Percentiles rank a stretch among this genome's conserved stretches.
Conservation (phyloP, 2,113 vertebrate genomes). For the Megaceryle maxima region DNA sequence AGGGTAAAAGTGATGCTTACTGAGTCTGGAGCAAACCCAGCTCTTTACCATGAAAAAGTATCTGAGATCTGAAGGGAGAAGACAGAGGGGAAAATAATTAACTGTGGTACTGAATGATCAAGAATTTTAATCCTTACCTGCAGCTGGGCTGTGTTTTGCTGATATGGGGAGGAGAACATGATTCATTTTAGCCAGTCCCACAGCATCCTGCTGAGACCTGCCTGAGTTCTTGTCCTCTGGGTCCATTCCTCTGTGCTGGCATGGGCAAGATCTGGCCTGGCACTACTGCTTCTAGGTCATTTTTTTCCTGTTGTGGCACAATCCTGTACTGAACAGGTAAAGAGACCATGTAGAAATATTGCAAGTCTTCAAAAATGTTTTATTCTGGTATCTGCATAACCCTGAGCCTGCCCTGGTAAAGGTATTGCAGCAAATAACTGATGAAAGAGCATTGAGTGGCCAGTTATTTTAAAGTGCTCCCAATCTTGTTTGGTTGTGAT, state of each 20-base stretch:
- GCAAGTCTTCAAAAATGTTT: background rate
- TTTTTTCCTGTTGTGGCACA: background rate
- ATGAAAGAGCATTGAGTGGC: constrained; percentile 46
- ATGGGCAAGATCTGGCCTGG: background rate
- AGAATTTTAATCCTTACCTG: constrained; percentile 19
- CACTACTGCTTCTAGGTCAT: fast-evolving
- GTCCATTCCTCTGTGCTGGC: background rate
- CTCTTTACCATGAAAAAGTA: background rate
- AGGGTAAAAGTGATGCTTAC: background rate
- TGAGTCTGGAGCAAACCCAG: background rate
- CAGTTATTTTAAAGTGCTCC: constrained; percentile 66
- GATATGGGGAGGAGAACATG: background rate
- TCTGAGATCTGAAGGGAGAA: background rate
- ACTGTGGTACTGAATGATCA: background rate
- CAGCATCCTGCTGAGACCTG: background rate
- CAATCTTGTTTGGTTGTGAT: constrained; percentile 62
- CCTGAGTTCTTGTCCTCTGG: background rate
- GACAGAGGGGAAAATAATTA: constrained; percentile 3
- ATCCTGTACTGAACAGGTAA: background rate
- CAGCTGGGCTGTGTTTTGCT: background rate
- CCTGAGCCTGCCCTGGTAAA: background rate
- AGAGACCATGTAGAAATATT: background rate
- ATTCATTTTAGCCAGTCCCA: background rate
- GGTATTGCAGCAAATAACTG: constrained; percentile 67
- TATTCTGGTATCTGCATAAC: background rate